Conservation (phyloP, 2,113 vertebrate genomes). For the Odocoileus hemionus region DNA sequence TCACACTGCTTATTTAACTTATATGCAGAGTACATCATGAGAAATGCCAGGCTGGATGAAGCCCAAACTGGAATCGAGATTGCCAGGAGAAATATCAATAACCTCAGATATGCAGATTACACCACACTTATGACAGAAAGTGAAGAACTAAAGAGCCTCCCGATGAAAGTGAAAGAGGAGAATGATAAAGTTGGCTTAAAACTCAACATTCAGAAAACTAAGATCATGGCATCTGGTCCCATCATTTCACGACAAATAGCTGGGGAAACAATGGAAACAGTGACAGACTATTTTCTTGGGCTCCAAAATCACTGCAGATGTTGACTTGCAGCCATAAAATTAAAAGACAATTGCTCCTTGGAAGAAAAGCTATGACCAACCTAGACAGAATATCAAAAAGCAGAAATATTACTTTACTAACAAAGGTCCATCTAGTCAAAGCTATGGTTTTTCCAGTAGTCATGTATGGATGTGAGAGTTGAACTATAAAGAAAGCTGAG, state of each 20-base stretch:
- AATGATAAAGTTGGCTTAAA: neutral
- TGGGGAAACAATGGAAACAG: neutral
- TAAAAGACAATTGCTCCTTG: neutral
- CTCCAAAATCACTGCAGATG: neutral
- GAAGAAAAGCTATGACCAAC: neutral
- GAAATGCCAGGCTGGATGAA: neutral
- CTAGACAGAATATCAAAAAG: neutral
- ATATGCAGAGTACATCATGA: neutral
- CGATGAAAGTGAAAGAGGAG: neutral
- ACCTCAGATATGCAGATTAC: no score
- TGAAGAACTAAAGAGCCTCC: neutral
- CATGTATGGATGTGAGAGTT: neutral
- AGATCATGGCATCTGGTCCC: neutral
- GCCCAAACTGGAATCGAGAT: neutral
- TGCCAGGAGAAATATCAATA: neutral
- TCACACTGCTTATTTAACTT: neutral
- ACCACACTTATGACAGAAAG: no score
- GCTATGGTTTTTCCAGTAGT: neutral
- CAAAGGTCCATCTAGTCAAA: neutral
- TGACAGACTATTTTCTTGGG: neutral
- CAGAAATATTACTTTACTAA: neutral
- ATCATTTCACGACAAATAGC: neutral
- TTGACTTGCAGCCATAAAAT: neutral
- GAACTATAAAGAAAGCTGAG: neutral
- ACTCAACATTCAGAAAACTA: neutral